Base-by-base conservation (phyloP, 2,797 vertebrate genomes). In the Melanogrammus aeglefinus region DNA sequence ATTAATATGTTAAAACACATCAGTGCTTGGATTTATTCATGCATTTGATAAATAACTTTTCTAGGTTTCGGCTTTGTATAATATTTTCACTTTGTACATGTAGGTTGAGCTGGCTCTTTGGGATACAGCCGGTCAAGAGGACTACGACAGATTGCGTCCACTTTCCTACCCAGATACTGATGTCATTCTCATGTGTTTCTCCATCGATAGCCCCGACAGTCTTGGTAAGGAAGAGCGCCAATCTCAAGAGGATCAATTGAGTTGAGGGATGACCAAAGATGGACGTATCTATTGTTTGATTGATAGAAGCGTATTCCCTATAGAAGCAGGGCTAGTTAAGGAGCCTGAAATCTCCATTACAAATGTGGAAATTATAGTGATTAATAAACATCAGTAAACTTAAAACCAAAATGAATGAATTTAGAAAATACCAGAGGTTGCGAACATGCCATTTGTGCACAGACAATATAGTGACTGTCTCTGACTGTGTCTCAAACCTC, bases 151-250 rank as follows among this genome's bases (percentile, higher is more conserved):
- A 75, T 92, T 96, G 77, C 92, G 96, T 24, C 96, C 96, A 0
- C 95, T 96, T 31, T 96, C 95, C 4, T 96, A 96, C 84, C 96
- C 96, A 18, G 96, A 96, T 86, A 96, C 96, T 1, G 96, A 96
- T 79, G 96, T 96, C 84, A 96, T 96, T 82, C 95, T 96, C 71
- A 96, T 96, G 96, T 96, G 96, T 85, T 96, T 96, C 87, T 96
- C 96, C 81, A 95, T 96, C 47, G 96, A 96, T 90, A 96, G 95
- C 77, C 96, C 96, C 1, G 96, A 96, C 90, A 96, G 96, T 90
- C 92, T 96, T 80, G 96, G 96, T 96, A 81, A 94, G 91, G 24
- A 27, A n/a, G 24, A 27, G 24, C 2, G 13, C 63, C 24, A 10
- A 69, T 69, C 8, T 27, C 21, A n/a, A 63, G 38, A 69, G 63